Evolutionary conservation across 2,888 invertebrate genomes (phyloP), one percentile per base, ranked within the genome.

Genomic region (Seira sanloemensis): DNA sequence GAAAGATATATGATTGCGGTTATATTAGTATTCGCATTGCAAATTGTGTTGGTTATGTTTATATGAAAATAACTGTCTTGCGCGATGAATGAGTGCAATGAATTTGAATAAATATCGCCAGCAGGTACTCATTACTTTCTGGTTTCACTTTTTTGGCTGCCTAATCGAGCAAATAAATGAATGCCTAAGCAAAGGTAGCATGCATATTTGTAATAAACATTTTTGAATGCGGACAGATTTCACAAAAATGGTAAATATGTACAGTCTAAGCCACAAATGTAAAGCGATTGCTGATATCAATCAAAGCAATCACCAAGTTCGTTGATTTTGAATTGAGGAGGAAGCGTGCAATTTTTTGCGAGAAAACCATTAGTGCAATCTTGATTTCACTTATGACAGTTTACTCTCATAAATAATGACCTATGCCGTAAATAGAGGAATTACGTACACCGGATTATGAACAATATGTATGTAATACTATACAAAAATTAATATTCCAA

Each of bases 291-390:
- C 21, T 24, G 62, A 69, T 78, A 37, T 21, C 18, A 78, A 78
- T 69, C 69, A 69, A 12, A 65, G 25, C 26, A 62, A 78, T 78
- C 78, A 72, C 72, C 78, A 78, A 58, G 69, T 72, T 78, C 66
- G 26, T 46, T 37, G 23, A 72, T 18, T 25, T 66, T 24, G 25
- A 66, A 72, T 78, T 78, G 78, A 72, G 71, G 72, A 78, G 50
- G 62, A 72, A 18, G 24, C 54, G 72, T 78, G 54, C 50, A 66
- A 50, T 25, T 65, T 78, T 46, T 26, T 23, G 25, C 1, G 26
- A 72, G 21, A 65, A 27, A 24, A 12, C 78, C 72, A 78, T 78
- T 78, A 72, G 27, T 21, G 18, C 4, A 66, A 78, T 78, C 78
- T 78, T 78, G 78, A 78, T 78, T 58, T 58, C n/a, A 5, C n/a